Evolutionary conservation across 1,140 invertebrate species (phyloP), one percentile per base, ranked within the genome.

Genomic region (Sarcophaga peregrina): DNA sequence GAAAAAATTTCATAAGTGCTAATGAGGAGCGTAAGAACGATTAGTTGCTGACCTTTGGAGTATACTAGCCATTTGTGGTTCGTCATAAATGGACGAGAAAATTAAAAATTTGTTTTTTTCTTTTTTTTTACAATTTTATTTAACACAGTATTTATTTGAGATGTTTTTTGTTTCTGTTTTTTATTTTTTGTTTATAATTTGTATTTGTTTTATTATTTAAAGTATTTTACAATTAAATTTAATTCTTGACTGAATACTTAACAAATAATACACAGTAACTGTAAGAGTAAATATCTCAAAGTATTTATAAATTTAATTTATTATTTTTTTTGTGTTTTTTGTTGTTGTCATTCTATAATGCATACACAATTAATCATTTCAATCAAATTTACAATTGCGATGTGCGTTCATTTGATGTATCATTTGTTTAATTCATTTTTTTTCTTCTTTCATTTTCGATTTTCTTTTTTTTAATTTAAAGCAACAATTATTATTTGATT

Each of bases 81-180:
- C 25, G 25, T 37, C 1, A 37, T 37, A 37, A 37, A 37, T 37
- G 25, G 4, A 37, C 4, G 25, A 37, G 25, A 37, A 37, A 37
- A 37, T 37, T 37, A 37, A 37, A 37, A 37, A 37, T 37, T 37
- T 37, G 4, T 2, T 37, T 37, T 37, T 47, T 78, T 11, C 5
- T 52, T 25, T 78, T 78, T 3, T 74, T 45, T 45, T 74, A 50
- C 50, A 8, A 52, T 78, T 78, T 78, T 52, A 52, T 78, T 78
- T 78, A 78, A 78, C 75, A 78, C 75, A 78, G 75, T 78, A 78
- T 78, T 11, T 78, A 78, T 78, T 72, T 78, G n/a, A 52, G n/a
- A 78, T 20, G 48, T 20, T 76, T 17, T 73, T 20, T 73, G 3
- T 72, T 72, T n/a, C 9, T 73, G 6, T 37, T 73, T 73, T 10